Evolutionary conservation across 2,888 invertebrate genomes (phyloP).

Genomic region (Aphodius granarius): DNA sequence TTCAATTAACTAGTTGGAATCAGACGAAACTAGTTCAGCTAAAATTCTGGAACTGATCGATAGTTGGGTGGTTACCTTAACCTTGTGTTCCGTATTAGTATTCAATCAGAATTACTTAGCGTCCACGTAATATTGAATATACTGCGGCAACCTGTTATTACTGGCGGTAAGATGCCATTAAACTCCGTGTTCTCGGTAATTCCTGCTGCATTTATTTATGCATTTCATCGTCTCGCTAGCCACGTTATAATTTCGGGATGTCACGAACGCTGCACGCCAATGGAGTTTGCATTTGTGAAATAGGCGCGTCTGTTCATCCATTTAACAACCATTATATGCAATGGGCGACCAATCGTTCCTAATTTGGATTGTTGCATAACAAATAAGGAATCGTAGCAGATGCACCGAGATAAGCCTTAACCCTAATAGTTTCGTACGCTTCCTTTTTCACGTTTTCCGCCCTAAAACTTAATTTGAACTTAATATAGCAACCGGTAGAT

Average conservation of each 20-base stretch:
- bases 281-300: neutral
- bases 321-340: neutral
- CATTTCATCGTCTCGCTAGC: neutral
- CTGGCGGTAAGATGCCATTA: neutral
- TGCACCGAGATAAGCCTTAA: too few relatives aligned
- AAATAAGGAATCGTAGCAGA: too few relatives aligned
- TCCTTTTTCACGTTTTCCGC: neutral
- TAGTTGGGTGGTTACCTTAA: conserved; percentile 12
- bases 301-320: neutral
- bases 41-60: neutral
- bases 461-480: neutral
- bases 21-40: too few relatives aligned
- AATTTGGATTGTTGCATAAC: too few relatives aligned
- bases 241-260: neutral
- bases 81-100: conserved; percentile 24
- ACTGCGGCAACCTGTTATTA: neutral
- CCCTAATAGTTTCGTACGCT: too few relatives aligned
- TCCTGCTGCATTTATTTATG: neutral
- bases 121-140: neutral
- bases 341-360: neutral
- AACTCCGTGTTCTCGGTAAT: neutral
- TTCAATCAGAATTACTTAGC: conserved; percentile 24
- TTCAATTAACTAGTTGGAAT: too few relatives aligned
- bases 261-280: neutral
- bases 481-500: conserved; percentile 3